These are phyloP conservation scores for Erinaceus europaeus DNA, from an alignment of 2,113 vertebrate species.

Conservation along the genomic window DNA sequence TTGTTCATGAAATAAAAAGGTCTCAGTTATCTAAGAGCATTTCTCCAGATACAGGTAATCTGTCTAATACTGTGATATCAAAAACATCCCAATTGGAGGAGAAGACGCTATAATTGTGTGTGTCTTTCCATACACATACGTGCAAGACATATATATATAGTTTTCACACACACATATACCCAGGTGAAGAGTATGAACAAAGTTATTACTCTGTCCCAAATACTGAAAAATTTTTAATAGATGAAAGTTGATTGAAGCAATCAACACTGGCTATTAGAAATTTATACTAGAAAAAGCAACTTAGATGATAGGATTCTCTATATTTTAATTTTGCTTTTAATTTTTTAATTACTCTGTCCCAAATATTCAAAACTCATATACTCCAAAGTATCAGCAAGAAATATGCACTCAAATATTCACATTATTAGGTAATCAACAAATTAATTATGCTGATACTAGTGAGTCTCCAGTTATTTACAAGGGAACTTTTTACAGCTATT, in stretches of 20 bases:
- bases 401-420: slow-evolving; percentile 38
- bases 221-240: no score
- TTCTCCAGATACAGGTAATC: background rate
- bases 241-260: no score
- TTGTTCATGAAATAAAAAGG: background rate
- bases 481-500: background rate
- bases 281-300: no score
- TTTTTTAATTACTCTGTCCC: background rate
- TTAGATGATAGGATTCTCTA: no score
- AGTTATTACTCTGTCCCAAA: no score
- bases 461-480: slow-evolving; percentile 27
- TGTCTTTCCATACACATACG: background rate
- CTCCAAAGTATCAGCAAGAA: slow-evolving; percentile 1
- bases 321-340: no score
- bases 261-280: no score
- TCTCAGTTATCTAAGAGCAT: background rate
- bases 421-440: slow-evolving; percentile 8
- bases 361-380: slow-evolving; percentile 25
- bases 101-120: background rate
- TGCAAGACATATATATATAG: background rate
- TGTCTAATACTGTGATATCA: background rate
- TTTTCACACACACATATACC: background rate
- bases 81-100: background rate
- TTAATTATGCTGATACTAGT: slow-evolving; percentile 5
- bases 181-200: background rate